Percentiles rank a stretch among this genome's conserved stretches.
Evolutionary conservation across 2,113 vertebrate genomes (phyloP).

Genomic region (Suricata suricatta): DNA sequence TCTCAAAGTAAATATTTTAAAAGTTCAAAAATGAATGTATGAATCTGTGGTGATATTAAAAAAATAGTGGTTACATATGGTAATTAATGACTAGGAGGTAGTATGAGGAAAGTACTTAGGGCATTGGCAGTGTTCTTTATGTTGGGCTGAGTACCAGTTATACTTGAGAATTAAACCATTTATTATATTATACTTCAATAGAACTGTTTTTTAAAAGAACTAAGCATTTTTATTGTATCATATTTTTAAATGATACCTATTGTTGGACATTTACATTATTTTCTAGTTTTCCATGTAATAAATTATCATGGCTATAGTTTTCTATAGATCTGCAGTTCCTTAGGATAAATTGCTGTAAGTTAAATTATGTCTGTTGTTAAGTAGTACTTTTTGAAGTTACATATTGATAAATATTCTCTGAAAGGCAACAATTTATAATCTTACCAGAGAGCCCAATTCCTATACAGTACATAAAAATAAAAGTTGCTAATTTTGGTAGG

Average conservation of each 20-base stretch:
- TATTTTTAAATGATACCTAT: neutral
- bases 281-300: neutral
- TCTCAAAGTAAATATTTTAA: too few relatives aligned
- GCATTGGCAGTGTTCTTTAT: neutral
- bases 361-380: neutral
- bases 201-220: neutral
- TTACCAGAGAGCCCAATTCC: neutral
- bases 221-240: neutral
- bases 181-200: neutral
- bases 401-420: neutral
- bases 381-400: neutral
- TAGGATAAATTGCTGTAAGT: neutral
- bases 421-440: neutral
- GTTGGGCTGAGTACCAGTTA: neutral
- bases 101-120: neutral
- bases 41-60: neutral
- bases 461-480: neutral
- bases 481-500: neutral
- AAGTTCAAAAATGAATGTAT: neutral
- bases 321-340: neutral
- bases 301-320: neutral
- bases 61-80: neutral
- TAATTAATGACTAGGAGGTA: neutral
- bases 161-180: neutral
- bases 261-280: neutral